Base-by-base conservation (phyloP, 2,797 vertebrate genomes). In the Melanotaenia nigrans region DNA sequence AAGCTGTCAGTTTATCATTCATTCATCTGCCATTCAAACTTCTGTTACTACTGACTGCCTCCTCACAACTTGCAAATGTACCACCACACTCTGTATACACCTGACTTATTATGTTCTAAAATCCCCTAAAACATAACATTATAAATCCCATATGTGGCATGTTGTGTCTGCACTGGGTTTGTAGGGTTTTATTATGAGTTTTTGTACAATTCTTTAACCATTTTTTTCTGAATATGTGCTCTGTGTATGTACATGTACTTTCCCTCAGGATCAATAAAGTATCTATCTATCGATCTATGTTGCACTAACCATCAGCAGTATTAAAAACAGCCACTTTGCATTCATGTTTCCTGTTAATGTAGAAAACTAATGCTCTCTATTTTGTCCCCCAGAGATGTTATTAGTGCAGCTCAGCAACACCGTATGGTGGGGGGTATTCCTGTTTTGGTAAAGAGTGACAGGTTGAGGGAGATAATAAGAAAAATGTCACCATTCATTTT, bases 1-100 rank as follows among this genome's bases (percentile, higher is more conserved):
- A 71, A 64, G 68, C 70, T 77, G 69, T 66, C 49, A 40, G 18
- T 63, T 58, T 30, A 42, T 78, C 63, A 42, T 67, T 72, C 60
- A 72, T 55, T 81, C 54, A 59, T 65, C 67, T 68, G 74, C 40
- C 28, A 28, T 45, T 42, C 22, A 80, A 18, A 33, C 61, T 56
- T 47, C 45, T 71, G 76, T 71, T 79, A 82, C 75, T 77, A 64
- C 51, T 38, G 66, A 73, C 65, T 28, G 49, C 61, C 8, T 57
- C 60, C 66, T 62, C 63, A 70, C n/a, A 49, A 40, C n/a, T 57
- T 11, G 6, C 30, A 47, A 16, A 57, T 38, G 14, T 22, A 22
- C 53, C 32, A 22, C 10, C 59, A 70, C 61, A 3, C 33, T 66
- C 57, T 11, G 7, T 33, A 60, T 14, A 47, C 11, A 66, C 18